phyloP scores from a whole-genome alignment of 1,140 invertebrate genomes.

The Antheraea mylitta region DNA sequence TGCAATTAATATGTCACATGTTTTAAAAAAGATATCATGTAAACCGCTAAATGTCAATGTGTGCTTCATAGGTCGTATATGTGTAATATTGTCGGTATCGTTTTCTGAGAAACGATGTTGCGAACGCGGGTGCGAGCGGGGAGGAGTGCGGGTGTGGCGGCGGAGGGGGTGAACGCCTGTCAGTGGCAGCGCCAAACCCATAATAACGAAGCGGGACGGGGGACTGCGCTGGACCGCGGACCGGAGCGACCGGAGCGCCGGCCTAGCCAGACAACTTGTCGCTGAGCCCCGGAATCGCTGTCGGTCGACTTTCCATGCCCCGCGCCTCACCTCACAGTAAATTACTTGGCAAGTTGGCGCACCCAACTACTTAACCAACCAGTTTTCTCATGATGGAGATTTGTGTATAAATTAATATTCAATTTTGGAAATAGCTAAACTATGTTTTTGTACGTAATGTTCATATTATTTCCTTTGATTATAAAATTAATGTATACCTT shows the following conservation, averaged over 20 bases:
- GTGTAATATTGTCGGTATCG: constrained; percentile 44
- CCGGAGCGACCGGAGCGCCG: constrained; percentile 52
- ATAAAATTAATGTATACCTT: too few species aligned
- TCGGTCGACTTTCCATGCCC: constrained; percentile 24
- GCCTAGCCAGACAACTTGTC: constrained; percentile 68
- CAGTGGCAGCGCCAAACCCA: constrained; percentile 82
- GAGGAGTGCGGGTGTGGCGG: constrained; percentile 75
- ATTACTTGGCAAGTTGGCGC: constrained; percentile 35
- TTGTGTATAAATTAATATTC: constrained; percentile 21
- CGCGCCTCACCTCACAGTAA: constrained; percentile 33
- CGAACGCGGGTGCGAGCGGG: constrained; percentile 38
- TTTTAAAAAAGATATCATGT: constrained; percentile 14
- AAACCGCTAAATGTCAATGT: constrained; percentile 31
- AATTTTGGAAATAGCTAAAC: neutral
- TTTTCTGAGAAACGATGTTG: constrained; percentile 65
- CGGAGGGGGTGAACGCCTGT: constrained; percentile 48
- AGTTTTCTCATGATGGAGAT: constrained; percentile 24
- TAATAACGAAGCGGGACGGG: constrained; percentile 74
- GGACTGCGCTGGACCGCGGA: constrained; percentile 40
- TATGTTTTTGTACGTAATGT: too few species aligned
- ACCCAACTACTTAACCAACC: constrained; percentile 46
- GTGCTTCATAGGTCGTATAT: constrained; percentile 32
- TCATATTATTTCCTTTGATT: too few species aligned
- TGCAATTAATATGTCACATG: neutral
- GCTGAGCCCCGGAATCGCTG: constrained; percentile 48